Evolutionary conservation across 2,113 vertebrate genomes (phyloP), one percentile per base, ranked within the genome.

Genomic region (Progne subis): DNA sequence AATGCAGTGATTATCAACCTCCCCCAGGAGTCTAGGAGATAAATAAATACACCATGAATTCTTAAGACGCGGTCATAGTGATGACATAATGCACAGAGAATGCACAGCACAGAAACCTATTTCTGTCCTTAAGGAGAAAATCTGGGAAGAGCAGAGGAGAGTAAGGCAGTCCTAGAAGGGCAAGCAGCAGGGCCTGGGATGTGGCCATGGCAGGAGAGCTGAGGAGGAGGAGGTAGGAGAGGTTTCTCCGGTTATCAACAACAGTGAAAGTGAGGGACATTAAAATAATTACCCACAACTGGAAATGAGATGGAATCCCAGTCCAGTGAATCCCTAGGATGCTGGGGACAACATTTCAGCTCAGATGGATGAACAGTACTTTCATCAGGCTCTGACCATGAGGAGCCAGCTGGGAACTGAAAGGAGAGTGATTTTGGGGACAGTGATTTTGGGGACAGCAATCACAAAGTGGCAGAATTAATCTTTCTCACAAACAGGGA

Each of bases 191-290:
- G 25, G 52, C 44, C 60, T 43, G 68, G 55, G 53, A 31, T 28
- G 37, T 32, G 60, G 32, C 67, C 43, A 1, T 6, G 26, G 79
- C 50, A 69, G 37, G 60, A 92, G 37, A 49, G 4, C 4, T 14
- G 25, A 94, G 63, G 52, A 85, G 18, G 28, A 77, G 21, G 37
- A 63, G 43, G 21, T 4, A 24, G 61, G 72, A 84, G 69, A 68
- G 29, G 14, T 72, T 80, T 41, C 56, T 76, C 63, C n/a, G 65
- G 4, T 57, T 20, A 53, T 3, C 19, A 65, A 26, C 17, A 75
- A 17, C 17, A 82, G 29, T 9, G 18, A 46, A 19, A 52, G 8
- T 0, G 0, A 68, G 57, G 8, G 18, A 57, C 0, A 1, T 43
- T 14, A 24, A 82, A 84, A 81, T 49, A 53, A 39, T 82, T 76